Conservation (phyloP, 2,888 invertebrate species). For the Heteromurus nitidus region DNA sequence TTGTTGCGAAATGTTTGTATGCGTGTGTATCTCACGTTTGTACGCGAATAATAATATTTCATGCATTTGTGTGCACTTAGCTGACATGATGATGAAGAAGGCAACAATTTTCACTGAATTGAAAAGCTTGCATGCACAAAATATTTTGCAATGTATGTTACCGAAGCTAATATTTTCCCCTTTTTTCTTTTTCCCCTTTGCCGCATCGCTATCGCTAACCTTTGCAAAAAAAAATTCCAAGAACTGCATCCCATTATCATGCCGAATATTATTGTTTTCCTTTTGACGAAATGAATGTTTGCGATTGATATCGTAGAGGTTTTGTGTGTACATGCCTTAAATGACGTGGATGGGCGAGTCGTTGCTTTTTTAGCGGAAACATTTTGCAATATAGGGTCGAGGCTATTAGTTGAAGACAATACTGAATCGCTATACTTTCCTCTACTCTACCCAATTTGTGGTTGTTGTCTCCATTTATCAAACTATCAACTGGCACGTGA, state of each 20-base stretch:
- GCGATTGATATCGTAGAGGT: background rate
- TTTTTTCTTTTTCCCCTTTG: background rate
- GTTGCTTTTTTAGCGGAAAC: background rate
- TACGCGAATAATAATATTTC: background rate
- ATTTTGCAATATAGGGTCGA: background rate
- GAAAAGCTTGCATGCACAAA: background rate
- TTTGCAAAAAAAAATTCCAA: conserved; percentile 26
- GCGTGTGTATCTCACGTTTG: background rate
- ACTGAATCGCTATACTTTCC: too few species aligned
- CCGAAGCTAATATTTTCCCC: too few species aligned
- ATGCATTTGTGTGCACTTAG: background rate
- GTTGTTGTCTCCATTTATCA: too few species aligned
- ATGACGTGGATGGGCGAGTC: background rate
- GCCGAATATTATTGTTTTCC: background rate
- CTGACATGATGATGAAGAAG: background rate
- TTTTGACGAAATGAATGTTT: background rate
- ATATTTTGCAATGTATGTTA: background rate
- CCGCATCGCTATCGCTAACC: too few species aligned
- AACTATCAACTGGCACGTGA: too few species aligned
- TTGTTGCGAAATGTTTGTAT: background rate
- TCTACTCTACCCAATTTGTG: too few species aligned
- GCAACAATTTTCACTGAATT: background rate
- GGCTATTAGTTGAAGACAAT: background rate
- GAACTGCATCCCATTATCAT: conserved; percentile 41
- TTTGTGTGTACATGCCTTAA: background rate